Evolutionary conservation across 2,113 vertebrate species (phyloP), one percentile per base, ranked within the genome.

Genomic region (Promerops cafer): DNA sequence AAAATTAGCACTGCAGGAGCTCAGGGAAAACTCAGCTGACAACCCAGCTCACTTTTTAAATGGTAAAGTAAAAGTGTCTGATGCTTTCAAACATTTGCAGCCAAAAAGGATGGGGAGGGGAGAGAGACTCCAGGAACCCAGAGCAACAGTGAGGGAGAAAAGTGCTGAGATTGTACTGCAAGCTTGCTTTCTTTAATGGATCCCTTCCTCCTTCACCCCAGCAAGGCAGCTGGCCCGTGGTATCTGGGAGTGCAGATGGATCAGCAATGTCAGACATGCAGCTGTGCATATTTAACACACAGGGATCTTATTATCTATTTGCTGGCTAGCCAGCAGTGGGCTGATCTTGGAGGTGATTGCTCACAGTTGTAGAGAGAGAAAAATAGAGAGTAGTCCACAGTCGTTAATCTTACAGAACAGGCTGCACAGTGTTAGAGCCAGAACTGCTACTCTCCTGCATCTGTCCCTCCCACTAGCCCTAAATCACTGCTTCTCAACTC

Each of bases 211-310:
- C 3, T 21, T 75, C 86, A 83, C 60, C 69, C 52, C 9, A 87
- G 69, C 65, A 74, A 90, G 87, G 85, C 96, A 93, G 89, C 94
- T 94, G 90, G 83, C 83, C 92, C 44, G 3, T 63, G 82, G 81
- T 93, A 77, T 91, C 80, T 71, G 87, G n/a, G 91, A 90, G 70
- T 91, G 88, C 89, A 95, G 94, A 96, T 95, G 95, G 90, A 97
- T 92, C 96, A 90, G 94, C 82, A 61, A 44, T 93, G 94, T 96
- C 95, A 97, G 94, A 92, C 56, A 2, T 91, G 89, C 96, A 97
- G 94, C 95, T 97, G 96, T 90, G 94, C 94, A 95, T 94, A 97
- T 95, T 97, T 96, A 96, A 94, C 94, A 95, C 95, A 96, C 84
- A 91, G 94, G 93, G 94, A 95, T 96, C 84, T 93, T 94, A 95